Conservation (phyloP, 1,140 invertebrate species). For the Eufriesea mexicana region DNA sequence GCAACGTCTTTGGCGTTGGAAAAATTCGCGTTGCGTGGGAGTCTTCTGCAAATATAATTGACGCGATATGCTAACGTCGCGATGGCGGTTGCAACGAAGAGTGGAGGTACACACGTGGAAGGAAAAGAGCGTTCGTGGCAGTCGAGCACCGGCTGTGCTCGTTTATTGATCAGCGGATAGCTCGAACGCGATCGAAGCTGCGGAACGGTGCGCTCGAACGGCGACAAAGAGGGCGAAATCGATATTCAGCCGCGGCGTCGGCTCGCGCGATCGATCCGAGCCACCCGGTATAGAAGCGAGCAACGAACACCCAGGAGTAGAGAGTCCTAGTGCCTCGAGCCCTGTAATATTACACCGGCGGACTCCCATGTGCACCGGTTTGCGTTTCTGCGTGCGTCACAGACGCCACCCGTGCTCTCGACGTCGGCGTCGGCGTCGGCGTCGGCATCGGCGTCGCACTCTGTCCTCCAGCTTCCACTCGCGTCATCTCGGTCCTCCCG, state of each 20-base stretch:
- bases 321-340: conserved; percentile 70
- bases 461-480: conserved; percentile 28
- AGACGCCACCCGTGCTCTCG: conserved; percentile 1
- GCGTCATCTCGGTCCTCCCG: conserved; percentile 20
- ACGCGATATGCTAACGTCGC: not conserved
- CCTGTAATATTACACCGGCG: conserved; percentile 75
- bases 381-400: conserved; percentile 43
- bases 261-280: conserved; percentile 30
- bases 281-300: conserved; percentile 71
- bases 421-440: not conserved
- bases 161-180: conserved; percentile 40
- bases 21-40: too few relatives aligned
- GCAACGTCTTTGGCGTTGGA: too few relatives aligned
- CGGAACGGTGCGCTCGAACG: not conserved
- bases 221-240: conserved; percentile 20
- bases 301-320: conserved; percentile 72
- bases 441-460: not conserved
- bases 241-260: conserved; percentile 20
- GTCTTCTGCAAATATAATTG: too few relatives aligned
- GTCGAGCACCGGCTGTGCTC: not conserved
- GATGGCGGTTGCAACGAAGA: not conserved
- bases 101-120: not conserved
- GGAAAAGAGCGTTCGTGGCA: not conserved
- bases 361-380: conserved; percentile 56
- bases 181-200: conserved; percentile 31